phyloP scores from a whole-genome alignment of 30 jellyfish, hydroid and myxozoan species.

The Clytia hemisphaerica region DNA sequence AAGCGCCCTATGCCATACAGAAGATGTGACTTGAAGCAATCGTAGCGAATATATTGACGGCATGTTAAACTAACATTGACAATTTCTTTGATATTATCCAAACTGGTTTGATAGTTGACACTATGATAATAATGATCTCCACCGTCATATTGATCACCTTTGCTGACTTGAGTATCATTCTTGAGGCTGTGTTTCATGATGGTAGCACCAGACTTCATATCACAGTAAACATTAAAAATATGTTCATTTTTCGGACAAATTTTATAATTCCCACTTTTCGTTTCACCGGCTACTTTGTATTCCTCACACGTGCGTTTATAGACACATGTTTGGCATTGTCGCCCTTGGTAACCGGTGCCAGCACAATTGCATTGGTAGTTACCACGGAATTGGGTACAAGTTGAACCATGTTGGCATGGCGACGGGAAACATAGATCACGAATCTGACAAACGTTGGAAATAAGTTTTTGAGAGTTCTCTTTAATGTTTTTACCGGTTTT shows the following conservation, averaged over 20 bases:
- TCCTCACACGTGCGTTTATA: constrained; percentile 64
- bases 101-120: constrained; percentile 32
- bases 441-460: constrained; percentile 47
- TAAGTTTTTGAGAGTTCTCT: constrained; percentile 31
- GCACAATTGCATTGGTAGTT: constrained; percentile 54
- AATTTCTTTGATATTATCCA: constrained; percentile 40
- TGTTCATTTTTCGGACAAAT: constrained; percentile 59
- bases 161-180: constrained; percentile 47
- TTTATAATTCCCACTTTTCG: constrained; percentile 40
- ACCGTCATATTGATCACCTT: background rate
- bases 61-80: constrained; percentile 61
- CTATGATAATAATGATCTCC: constrained; percentile 28
- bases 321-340: constrained; percentile 39
- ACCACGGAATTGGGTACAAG: constrained; percentile 61
- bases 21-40: constrained; percentile 73
- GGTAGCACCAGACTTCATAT: constrained; percentile 79
- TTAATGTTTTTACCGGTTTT: constrained; percentile 14
- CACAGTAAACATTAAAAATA: constrained; percentile 64
- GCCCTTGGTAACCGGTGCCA: constrained; percentile 41
- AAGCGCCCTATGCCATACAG: constrained; percentile 61
- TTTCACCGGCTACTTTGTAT: constrained; percentile 46
- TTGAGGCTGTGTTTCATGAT: constrained; percentile 45
- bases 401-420: constrained; percentile 69
- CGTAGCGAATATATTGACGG: constrained; percentile 76
- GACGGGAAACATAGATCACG: constrained; percentile 78